phyloP scores from a whole-genome alignment of 2,888 invertebrate species.

The Parnassius glacialis region DNA sequence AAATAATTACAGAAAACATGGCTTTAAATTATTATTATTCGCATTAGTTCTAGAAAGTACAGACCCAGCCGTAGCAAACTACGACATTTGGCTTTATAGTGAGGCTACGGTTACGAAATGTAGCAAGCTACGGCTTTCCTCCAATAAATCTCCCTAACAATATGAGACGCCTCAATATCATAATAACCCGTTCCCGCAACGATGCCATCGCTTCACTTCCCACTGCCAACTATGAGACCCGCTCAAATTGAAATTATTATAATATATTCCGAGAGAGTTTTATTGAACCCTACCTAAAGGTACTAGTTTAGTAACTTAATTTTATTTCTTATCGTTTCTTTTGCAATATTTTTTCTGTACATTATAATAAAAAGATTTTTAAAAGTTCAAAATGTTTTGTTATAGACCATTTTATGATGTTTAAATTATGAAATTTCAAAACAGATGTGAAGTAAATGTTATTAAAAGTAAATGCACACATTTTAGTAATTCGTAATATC shows the following conservation, averaged over 20 bases:
- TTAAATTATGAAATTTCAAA: too few species aligned
- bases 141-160: constrained; percentile 70
- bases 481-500: not conserved
- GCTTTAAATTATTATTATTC: constrained; percentile 16
- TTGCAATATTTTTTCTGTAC: too few species aligned
- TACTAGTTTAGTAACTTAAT: not conserved
- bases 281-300: constrained; percentile 19
- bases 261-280: constrained; percentile 27
- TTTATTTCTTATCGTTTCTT: too few species aligned
- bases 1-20: too few species aligned
- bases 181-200: constrained; percentile 62
- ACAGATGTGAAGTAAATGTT: too few species aligned
- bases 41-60: constrained; percentile 11
- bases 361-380: too few species aligned
- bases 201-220: constrained; percentile 41
- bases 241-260: constrained; percentile 50
- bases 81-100: constrained; percentile 17
- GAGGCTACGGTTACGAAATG: constrained; percentile 11
- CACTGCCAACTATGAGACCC: constrained; percentile 35
- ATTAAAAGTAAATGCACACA: not conserved
- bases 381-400: too few species aligned
- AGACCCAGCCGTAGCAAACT: constrained; percentile 9
- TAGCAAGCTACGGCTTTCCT: constrained; percentile 34
- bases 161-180: constrained; percentile 71
- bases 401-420: too few species aligned